Conservation (phyloP, 2,113 vertebrate genomes). For the Phyllostomus hastatus region DNA sequence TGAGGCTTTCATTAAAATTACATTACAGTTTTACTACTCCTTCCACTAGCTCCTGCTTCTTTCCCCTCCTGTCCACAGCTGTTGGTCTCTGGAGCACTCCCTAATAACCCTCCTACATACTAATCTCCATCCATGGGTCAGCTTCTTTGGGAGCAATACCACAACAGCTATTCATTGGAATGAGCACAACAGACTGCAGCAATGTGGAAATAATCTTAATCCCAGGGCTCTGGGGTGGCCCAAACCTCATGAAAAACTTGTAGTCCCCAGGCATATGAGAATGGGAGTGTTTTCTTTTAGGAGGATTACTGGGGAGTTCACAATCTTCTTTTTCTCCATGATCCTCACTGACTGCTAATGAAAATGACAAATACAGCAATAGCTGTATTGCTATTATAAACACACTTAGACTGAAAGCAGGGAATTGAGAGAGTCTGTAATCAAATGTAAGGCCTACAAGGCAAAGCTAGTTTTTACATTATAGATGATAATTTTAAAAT, state of each 20-base stretch:
- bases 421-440: neutral
- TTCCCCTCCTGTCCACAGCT: neutral
- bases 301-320: neutral
- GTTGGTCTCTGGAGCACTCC: neutral
- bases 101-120: neutral
- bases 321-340: neutral
- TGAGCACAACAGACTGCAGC: neutral
- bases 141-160: neutral
- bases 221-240: neutral
- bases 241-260: neutral
- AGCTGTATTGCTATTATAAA: neutral
- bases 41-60: neutral
- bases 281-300: neutral
- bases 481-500: neutral
- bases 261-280: neutral
- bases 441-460: neutral
- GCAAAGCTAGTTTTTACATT: slow-evolving; percentile 29
- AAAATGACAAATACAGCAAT: neutral
- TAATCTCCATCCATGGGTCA: neutral
- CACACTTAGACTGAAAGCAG: neutral
- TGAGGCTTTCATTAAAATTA: neutral
- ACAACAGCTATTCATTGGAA: neutral
- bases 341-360: neutral
- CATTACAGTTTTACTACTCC: neutral
- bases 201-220: neutral